Evolutionary conservation across 2,888 invertebrate genomes (phyloP).

Genomic region (Himalopsyche anomala): DNA sequence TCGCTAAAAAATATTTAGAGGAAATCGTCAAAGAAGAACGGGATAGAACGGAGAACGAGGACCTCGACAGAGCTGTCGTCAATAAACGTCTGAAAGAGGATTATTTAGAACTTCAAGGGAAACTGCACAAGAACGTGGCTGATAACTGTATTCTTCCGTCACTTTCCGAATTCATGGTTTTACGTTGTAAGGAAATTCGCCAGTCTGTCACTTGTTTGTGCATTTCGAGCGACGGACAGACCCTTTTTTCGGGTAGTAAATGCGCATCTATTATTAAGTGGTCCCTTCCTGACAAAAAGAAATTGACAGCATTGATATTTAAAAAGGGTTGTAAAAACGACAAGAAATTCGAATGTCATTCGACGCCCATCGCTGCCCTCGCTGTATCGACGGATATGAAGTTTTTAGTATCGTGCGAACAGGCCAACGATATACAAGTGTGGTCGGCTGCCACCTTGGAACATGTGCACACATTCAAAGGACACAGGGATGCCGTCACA

Average conservation of each 20-base stretch:
- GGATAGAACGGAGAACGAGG: slow-evolving; percentile 80
- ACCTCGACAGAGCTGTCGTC: slow-evolving; percentile 80
- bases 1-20: slow-evolving; percentile 93
- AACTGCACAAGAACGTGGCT: slow-evolving; percentile 86
- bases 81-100: slow-evolving; percentile 89
- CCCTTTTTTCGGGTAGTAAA: slow-evolving; percentile 90
- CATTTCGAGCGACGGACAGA: slow-evolving; percentile 83
- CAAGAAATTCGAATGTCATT: slow-evolving; percentile 67
- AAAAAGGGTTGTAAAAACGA: slow-evolving; percentile 72
- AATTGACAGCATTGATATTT: slow-evolving; percentile 77
- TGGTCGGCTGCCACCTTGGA: slow-evolving; percentile 89
- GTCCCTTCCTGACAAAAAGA: slow-evolving; percentile 80
- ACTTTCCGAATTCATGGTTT: slow-evolving; percentile 72
- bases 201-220: slow-evolving; percentile 88
- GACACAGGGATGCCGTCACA: slow-evolving; percentile 85
- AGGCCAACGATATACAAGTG: slow-evolving; percentile 83
- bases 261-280: slow-evolving; percentile 93
- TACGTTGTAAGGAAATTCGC: slow-evolving; percentile 88
- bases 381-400: slow-evolving; percentile 88
- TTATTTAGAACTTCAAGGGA: slow-evolving; percentile 90
- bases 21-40: slow-evolving; percentile 90
- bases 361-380: slow-evolving; percentile 78
- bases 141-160: slow-evolving; percentile 73
- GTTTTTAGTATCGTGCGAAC: slow-evolving; percentile 82
- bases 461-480: slow-evolving; percentile 87